Evolutionary conservation across 2,888 invertebrate genomes (phyloP).

Genomic region (Gastracanthus pulcherrimus): DNA sequence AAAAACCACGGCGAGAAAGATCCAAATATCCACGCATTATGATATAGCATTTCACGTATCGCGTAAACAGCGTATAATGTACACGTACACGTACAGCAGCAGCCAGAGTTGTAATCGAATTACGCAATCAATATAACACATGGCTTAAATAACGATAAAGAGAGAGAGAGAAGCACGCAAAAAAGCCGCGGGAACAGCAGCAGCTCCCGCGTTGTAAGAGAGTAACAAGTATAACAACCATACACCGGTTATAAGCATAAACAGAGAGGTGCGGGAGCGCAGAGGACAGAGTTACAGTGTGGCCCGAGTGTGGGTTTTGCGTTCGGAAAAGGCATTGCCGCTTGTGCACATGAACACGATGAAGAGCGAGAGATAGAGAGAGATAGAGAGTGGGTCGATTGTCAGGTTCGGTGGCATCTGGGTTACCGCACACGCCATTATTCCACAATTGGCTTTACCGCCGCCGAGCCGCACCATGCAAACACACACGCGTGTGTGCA

Average conservation of each 20-base stretch:
- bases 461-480: no score
- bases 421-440: conserved; percentile 52
- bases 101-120: conserved; percentile 41
- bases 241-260: conserved; percentile 36
- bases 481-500: neutral
- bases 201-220: neutral
- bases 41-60: conserved; percentile 16
- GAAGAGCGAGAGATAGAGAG: neutral
- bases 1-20: conserved; percentile 5
- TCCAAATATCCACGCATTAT: neutral
- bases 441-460: conserved; percentile 51
- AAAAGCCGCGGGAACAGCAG: neutral
- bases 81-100: neutral
- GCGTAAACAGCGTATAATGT: neutral
- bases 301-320: conserved; percentile 16
- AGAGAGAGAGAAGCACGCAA: neutral
- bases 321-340: conserved; percentile 27
- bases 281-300: no score
- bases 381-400: conserved; percentile 42
- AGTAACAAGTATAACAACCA: conserved; percentile 11
- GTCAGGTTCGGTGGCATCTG: conserved; percentile 56
- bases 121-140: conserved; percentile 43
- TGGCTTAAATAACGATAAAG: conserved; percentile 45
- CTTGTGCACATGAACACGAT: neutral
- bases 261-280: conserved; percentile 2